Conservation (phyloP, 1,140 invertebrate species). For the Cyphomyrmex costatus region DNA sequence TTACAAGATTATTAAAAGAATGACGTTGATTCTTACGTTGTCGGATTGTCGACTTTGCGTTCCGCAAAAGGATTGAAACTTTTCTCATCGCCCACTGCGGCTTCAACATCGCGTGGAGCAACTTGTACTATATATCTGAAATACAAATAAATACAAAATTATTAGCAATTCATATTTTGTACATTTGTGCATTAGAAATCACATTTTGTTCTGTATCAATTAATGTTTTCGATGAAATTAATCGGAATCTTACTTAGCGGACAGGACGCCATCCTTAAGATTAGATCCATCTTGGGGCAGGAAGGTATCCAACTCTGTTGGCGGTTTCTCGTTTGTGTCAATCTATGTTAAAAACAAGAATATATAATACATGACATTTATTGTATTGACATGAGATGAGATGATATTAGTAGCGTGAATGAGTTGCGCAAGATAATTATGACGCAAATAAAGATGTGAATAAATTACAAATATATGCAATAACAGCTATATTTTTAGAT, state of each 20-base stretch:
- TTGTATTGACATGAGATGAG: neutral
- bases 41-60: constrained; percentile 91
- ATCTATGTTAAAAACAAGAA: constrained; percentile 68
- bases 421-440: neutral
- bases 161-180: neutral
- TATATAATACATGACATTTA: neutral
- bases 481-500: neutral
- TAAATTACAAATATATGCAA: constrained; percentile 10
- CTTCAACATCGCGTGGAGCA: constrained; percentile 86
- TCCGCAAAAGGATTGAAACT: constrained; percentile 92
- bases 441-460: neutral
- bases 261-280: constrained; percentile 83
- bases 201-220: neutral
- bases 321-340: constrained; percentile 77
- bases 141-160: constrained; percentile 71
- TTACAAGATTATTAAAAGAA: neutral
- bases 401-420: neutral
- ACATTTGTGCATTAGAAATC: neutral
- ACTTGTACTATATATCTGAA: constrained; percentile 89
- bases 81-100: constrained; percentile 85
- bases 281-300: constrained; percentile 88
- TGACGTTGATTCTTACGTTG: constrained; percentile 90
- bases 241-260: constrained; percentile 79
- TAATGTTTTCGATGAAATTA: neutral
- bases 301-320: constrained; percentile 90